Conservation (phyloP, 2,113 vertebrate species). For the Panthera uncia region DNA sequence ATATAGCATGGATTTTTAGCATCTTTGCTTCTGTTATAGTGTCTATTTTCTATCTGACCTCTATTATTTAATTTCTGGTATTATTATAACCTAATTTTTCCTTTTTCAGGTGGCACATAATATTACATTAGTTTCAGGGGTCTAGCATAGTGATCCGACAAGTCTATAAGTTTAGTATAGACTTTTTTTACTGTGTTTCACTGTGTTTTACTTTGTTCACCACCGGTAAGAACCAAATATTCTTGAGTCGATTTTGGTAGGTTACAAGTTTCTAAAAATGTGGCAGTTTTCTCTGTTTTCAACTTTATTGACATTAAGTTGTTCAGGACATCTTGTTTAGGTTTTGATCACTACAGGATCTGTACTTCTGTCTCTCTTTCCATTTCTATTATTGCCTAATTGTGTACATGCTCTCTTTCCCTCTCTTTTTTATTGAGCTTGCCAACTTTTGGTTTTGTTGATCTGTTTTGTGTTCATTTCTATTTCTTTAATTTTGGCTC, state of each 20-base stretch:
- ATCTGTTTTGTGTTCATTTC: background rate
- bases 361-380: background rate
- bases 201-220: background rate
- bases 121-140: background rate
- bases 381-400: background rate
- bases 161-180: background rate
- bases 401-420: background rate
- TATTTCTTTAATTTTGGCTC: background rate
- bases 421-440: background rate
- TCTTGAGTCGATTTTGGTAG: background rate
- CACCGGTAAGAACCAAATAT: background rate
- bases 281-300: background rate
- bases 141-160: background rate
- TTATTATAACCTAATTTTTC: background rate
- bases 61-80: background rate
- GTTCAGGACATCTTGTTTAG: background rate
- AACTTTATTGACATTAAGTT: background rate
- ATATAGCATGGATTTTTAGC: background rate
- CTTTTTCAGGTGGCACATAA: background rate
- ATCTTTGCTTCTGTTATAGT: background rate
- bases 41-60: background rate
- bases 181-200: too few species aligned
- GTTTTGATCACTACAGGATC: background rate
- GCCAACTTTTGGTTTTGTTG: background rate
- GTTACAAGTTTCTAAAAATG: background rate